Base-by-base conservation (phyloP, 2,888 invertebrate genomes). In the Cryptocephalus primarius region DNA sequence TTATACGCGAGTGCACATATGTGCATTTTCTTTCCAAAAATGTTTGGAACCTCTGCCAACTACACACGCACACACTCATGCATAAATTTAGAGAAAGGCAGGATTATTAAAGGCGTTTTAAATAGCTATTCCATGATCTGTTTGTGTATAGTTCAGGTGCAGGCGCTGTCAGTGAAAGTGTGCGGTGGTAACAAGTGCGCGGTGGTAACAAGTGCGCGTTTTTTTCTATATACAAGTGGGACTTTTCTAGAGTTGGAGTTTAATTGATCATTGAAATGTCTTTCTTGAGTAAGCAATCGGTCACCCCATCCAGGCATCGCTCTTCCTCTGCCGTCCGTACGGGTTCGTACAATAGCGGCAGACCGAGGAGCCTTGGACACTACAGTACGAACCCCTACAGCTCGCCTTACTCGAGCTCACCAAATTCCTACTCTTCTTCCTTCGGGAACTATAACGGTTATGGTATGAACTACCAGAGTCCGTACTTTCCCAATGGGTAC, bases 401-500 rank as follows among this genome's bases (percentile, higher is more conserved):
- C 32, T 51, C 51, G 1, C 46, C 51, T 9, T 53, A 54, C 42
- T 44, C 48, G 45, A 63, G 72, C 47, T 65, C 64, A 48, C 22
- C 22, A 6, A 22, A 22, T 6, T 64, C 66, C 8, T 73, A 70
- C 53, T 60, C 55, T 46, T 60, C 60, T 2, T 55, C 56, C 11
- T 44, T 50, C 36, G 38, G 38, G n/a, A 48, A 44, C 31, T 47
- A 47, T 34, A 47, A 43, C 39, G 41, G 43, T 22, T 59, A 59
- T 48, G 48, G 51, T 6, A 22, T 22, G 22, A 74, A 67, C 55
- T 67, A 75, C 49, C 66, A 63, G 44, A 69, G 68, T 49, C 69
- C 70, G 3, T 75, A 72, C 54, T 74, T 72, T 57, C 67, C 67
- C 39, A 74, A 72, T 55, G 67, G 70, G 2, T 74, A 72, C 48